Base-by-base conservation (phyloP, 2,113 vertebrate genomes). In the Martes martes region DNA sequence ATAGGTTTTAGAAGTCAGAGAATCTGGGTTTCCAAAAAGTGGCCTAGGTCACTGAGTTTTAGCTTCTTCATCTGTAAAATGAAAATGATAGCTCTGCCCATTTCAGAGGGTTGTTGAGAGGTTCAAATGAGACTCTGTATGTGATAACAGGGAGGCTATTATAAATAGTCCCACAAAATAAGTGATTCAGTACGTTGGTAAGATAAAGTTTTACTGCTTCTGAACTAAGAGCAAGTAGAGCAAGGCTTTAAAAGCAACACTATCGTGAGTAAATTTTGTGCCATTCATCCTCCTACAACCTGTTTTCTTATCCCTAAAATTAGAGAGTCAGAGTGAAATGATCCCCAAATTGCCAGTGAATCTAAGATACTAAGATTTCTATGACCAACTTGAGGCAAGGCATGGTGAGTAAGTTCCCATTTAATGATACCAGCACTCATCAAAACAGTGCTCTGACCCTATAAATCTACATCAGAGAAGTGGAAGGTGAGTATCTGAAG, bases 251-350 rank as follows among this genome's bases (percentile, higher is more conserved):
- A 81, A 95, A 73, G 33, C 71, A 91, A 39, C 39, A 1, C 11
- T 79, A 21, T 42, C 24, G 23, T 52, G 15, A 89, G 59, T 89
- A 86, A 39, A 89, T 95, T 89, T n/a, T n/a, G 13, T 93, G 45
- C 9, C 79, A 1, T 80, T 94, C 50, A 39, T 50, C 47, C 24
- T 89, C 50, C 33, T 39, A 65, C 24, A 52, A 14, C 16, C 28
- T 94, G 36, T 78, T 93, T 83, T 55, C 50, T 94, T 71, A 47
- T 80, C 84, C 88, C 65, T 80, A 97, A 92, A 91, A 91, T 88
- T 92, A 89, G 50, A 86, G 59, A 65, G 39, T 45, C n/a, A 24
- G 33, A 82, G 11, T 52, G 9, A 57, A 93, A 61, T 91, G 42
- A 84, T 76, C 39, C n/a, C 50, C 74, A 94, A 84, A 92, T 96